phyloP scores from a whole-genome alignment of 2,888 invertebrate genomes.

The Pyrrhosoma nymphula region DNA sequence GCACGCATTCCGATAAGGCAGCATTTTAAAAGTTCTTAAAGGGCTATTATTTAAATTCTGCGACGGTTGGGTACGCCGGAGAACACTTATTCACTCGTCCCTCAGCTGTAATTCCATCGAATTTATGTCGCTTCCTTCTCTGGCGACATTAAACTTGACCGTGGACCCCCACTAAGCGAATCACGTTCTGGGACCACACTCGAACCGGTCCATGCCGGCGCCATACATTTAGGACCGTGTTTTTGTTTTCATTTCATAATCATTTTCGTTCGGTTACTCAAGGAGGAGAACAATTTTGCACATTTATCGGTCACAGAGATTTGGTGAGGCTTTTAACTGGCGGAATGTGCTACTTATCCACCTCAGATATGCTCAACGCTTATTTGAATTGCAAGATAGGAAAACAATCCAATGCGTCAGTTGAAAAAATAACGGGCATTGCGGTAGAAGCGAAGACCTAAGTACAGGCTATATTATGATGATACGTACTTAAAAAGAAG shows the following conservation, averaged over 20 bases:
- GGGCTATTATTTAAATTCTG: slow-evolving; percentile 13
- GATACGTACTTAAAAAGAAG: too few species aligned
- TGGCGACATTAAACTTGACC: not conserved
- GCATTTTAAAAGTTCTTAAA: not conserved
- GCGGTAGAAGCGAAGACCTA: too few species aligned
- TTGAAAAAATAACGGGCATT: too few species aligned
- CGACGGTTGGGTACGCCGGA: not conserved
- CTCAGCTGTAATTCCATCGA: slow-evolving; percentile 26
- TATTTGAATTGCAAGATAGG: too few species aligned
- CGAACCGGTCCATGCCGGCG: not conserved
- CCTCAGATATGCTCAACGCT: not conserved
- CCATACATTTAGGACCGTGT: not conserved
- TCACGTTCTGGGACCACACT: not conserved
- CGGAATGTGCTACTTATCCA: not conserved
- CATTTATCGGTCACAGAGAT: not conserved
- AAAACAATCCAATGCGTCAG: too few species aligned
- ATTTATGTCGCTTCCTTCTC: slow-evolving; percentile 5
- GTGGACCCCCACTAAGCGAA: slow-evolving; percentile 1
- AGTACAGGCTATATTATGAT: too few species aligned
- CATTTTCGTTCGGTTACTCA: not conserved
- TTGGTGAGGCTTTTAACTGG: not conserved
- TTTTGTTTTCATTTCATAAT: not conserved
- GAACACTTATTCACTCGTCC: not conserved
- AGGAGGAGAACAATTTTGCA: not conserved
- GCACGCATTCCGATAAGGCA: not conserved